Evolutionary conservation across 2,888 invertebrate species (phyloP), one percentile per base, ranked within the genome.

Genomic region (Byasa hedistus): DNA sequence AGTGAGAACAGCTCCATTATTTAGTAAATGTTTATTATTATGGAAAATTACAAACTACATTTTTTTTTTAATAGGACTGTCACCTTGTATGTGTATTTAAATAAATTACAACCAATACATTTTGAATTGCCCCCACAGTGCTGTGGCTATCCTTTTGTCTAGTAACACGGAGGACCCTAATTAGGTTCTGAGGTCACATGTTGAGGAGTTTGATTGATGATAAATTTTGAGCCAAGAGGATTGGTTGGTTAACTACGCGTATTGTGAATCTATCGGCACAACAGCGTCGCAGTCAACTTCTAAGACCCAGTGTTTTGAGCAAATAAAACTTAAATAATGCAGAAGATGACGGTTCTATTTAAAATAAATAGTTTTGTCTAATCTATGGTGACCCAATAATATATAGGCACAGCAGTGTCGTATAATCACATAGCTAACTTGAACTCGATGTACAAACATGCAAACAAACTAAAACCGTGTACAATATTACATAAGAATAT

Each of bases 391-490:
- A 19, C 4, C 51, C 51, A 61, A 61, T 21, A 21, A 60, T 32
- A 48, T 21, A 32, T 57, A 57, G 63, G 57, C 57, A 57, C 51
- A 57, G 22, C 48, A 55, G 56, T 57, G 57, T 19, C 19, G 10
- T 36, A 21, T 21, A 27, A 57, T 57, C n/a, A 57, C 22, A 22
- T 22, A 48, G 21, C 57, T 52, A 61, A 36, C 39, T 54, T 17
- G 15, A 61, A 55, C 61, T 54, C 23, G 54, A 55, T 54, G 15
- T 55, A 54, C 48, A 61, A 54, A 64, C 57, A 64, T 48, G 51
- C 63, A 64, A 61, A 64, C 57, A 57, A 57, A 57, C 36, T 10
- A 51, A 64, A 55, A 17, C 8, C 15, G 36, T 61, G 22, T 54
- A 54, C 7, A 39, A 1, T 21, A 22, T 15, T 22, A 54, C 54